Evolutionary conservation across 2,888 invertebrate species (phyloP).

Genomic region (Trilocha varians): DNA sequence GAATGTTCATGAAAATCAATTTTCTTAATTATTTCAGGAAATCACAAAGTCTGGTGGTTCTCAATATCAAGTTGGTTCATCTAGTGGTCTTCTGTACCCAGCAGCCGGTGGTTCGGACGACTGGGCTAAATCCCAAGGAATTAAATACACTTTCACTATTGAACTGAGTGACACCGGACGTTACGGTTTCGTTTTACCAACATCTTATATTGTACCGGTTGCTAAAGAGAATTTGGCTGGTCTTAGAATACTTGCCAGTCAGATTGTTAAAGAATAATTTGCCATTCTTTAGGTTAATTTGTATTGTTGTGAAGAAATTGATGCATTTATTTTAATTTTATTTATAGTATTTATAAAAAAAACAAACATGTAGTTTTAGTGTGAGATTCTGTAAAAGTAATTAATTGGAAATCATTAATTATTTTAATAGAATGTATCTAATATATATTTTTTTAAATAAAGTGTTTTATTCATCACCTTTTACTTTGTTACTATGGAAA

Average conservation of each 20-base stretch:
- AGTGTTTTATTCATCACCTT: not conserved
- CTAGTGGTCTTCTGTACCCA: conserved; percentile 84
- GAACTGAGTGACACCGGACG: conserved; percentile 90
- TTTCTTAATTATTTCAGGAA: conserved; percentile 49
- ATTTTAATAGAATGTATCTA: not conserved
- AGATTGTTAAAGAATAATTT: conserved; percentile 25
- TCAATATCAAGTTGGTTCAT: conserved; percentile 82
- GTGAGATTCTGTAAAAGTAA: too few relatives aligned
- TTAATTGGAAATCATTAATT: not conserved
- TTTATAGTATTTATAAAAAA: too few relatives aligned
- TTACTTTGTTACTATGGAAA: not conserved
- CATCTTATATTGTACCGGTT: conserved; percentile 81
- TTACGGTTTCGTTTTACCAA: conserved; percentile 90
- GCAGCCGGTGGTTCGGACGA: conserved; percentile 90
- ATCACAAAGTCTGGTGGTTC: conserved; percentile 75
- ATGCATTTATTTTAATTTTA: conserved; percentile 13
- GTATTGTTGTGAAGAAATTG: too few relatives aligned
- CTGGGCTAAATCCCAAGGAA: conserved; percentile 89
- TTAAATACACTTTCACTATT: conserved; percentile 92
- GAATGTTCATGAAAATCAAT: too few relatives aligned
- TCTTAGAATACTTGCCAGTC: conserved; percentile 72
- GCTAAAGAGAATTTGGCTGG: conserved; percentile 84
- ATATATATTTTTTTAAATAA: not conserved
- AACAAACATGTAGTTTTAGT: too few relatives aligned
- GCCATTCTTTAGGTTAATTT: too few relatives aligned